Base-by-base conservation (phyloP, 1,140 invertebrate genomes). In the Micrasema minimum region DNA sequence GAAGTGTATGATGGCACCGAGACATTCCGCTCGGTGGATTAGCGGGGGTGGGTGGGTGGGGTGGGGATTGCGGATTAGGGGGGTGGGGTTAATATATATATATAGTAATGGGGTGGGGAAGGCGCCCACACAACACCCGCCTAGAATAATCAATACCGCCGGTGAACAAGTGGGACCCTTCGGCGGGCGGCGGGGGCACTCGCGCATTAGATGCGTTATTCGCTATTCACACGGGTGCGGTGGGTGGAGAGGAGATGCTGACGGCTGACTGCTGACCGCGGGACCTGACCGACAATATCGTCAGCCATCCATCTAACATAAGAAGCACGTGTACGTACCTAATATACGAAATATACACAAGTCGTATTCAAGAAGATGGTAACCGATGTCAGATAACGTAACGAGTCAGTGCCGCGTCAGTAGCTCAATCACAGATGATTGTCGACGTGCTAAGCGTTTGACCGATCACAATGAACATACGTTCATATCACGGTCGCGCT, bases 131-230 rank as follows among this genome's bases (percentile, higher is more conserved):
- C 55, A 43, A 18, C 38, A 45, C 51, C 53, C 41, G 51, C 53
- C 66, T 51, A 69, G 66, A 69, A 69, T 69, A 69, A 69, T 69
- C 66, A 69, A 69, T 69, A 69, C 66, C 66, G 66, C 66, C 66
- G 66, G 66, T 69, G 66, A 59, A 59, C 66, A 46, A 59, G 51
- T 67, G 65, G 23, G 50, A 45, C 61, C 43, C 48, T 22, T n/a
- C 16, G 37, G 48, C 22, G 37, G 65, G 35, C 9, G 31, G 14
- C 0, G 14, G 53, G 23, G 46, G 64, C 31, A 69, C 66, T 50
- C 66, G 37, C 66, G 53, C 66, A 69, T 61, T 69, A 59, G 66
- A 59, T 59, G 66, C 59, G 59, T 64, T 64, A 64, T 64, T 64
- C 59, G 59, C 45, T 64, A 64, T 64, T 64, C 59, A 64, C 59